Conservation (phyloP, 2,113 vertebrate species). For the Probosciger aterrimus region DNA sequence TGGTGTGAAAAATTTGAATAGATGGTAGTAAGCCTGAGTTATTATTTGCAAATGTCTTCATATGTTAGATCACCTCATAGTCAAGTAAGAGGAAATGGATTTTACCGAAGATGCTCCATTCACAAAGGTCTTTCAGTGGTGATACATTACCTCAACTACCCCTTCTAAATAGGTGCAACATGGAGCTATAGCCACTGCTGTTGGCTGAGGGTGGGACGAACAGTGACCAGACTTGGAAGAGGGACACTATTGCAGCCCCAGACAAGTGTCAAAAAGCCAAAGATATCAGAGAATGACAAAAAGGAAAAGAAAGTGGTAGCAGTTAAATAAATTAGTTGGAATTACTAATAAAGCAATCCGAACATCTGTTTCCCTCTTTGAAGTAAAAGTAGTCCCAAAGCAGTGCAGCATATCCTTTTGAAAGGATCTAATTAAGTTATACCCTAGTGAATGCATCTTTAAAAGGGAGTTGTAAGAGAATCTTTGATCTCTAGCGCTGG, state of each 20-base stretch:
- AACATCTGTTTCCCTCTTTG: not conserved
- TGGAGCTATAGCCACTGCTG: not conserved
- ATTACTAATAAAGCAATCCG: not conserved
- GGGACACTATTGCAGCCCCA: rapidly evolving
- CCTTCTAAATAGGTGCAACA: not conserved
- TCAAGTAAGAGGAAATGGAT: not conserved
- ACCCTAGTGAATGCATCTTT: not conserved
- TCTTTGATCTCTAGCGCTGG: not conserved
- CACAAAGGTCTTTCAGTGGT: not conserved
- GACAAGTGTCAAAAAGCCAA: not conserved
- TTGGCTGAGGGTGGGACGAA: not conserved
- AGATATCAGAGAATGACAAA: not conserved
- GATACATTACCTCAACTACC: not conserved
- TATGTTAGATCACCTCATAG: not conserved
- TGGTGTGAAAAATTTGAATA: not conserved
- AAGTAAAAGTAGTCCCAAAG: not conserved
- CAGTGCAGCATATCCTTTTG: not conserved
- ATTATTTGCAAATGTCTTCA: not conserved
- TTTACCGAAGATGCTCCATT: not conserved
- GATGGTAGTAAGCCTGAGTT: not conserved
- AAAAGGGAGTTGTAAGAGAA: not conserved
- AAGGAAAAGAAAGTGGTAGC: not conserved
- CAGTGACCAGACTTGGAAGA: not conserved
- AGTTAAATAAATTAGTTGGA: not conserved
- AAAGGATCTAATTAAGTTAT: not conserved